phyloP scores from a whole-genome alignment of 2,113 vertebrate species.

The Siphamia tubifer region DNA sequence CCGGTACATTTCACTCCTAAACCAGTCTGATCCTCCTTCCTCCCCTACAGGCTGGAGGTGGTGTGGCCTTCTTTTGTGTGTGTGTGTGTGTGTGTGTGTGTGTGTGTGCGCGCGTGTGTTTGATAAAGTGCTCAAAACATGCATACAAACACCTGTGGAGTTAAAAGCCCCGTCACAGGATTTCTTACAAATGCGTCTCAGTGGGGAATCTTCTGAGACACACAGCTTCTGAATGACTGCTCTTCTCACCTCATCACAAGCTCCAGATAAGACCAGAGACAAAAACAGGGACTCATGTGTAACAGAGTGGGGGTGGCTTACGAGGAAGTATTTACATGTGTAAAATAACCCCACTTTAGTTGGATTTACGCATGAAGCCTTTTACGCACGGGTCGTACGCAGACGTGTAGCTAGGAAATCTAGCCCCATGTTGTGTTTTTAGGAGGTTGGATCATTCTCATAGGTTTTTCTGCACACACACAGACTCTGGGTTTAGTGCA shows the following conservation, averaged over 20 bases:
- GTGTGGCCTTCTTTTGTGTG: not conserved
- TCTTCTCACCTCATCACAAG: conserved; percentile 61
- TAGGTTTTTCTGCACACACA: not conserved
- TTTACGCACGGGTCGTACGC: conserved; percentile 17
- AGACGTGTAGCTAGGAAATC: not conserved
- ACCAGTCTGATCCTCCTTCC: not conserved
- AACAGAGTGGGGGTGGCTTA: conserved; percentile 17
- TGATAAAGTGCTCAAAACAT: not conserved
- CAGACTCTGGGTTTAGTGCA: not conserved
- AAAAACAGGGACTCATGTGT: conserved; percentile 37
- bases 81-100: too few species aligned
- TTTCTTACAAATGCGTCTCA: conserved; percentile 3
- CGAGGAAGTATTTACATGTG: not conserved
- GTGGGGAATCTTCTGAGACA: conserved; percentile 34
- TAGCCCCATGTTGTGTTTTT: not conserved
- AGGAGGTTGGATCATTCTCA: not conserved
- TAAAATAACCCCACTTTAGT: not conserved
- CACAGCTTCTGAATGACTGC: conserved; percentile 45
- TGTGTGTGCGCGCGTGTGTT: too few species aligned
- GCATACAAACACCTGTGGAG: conserved; percentile 28
- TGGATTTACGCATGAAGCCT: conserved; percentile 6
- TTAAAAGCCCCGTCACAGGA: not conserved
- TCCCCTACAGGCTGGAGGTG: not conserved
- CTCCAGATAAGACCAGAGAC: conserved; percentile 43
- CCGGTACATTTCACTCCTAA: too few species aligned